These are phyloP conservation scores for Drosophila nannoptera DNA, from an alignment of 1,140 invertebrate species.

Conservation along the genomic window DNA sequence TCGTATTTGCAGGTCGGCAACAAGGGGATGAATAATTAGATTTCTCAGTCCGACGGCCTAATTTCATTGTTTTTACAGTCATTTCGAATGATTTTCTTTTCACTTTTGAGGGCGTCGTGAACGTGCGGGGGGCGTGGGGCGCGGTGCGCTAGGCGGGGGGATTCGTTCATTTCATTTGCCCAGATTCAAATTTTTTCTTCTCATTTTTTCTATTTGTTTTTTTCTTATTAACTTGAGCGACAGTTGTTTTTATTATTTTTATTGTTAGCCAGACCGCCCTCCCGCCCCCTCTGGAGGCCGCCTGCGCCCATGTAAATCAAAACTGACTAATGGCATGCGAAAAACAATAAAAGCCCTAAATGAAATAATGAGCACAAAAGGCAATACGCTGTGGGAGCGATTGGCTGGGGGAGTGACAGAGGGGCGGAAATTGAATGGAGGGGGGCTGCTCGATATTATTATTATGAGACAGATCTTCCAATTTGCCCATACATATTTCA, in stretches of 20 bases:
- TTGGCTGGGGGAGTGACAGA: neutral
- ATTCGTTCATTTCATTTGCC: constrained; percentile 11
- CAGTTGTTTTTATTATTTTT: constrained; percentile 77
- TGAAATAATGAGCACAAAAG: constrained; percentile 65
- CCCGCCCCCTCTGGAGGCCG: constrained; percentile 1
- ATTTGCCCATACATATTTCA: constrained; percentile 38
- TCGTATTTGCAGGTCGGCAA: constrained; percentile 27
- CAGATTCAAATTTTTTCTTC: constrained; percentile 10
- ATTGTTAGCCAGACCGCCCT: constrained; percentile 45
- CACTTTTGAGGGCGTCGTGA: constrained; percentile 24
- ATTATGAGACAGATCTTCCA: constrained; percentile 26
- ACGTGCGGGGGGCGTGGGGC: neutral
- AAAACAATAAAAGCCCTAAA: constrained; percentile 76
- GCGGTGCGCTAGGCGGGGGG: neutral
- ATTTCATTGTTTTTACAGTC: constrained; percentile 77
- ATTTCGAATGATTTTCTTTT: constrained; percentile 71
- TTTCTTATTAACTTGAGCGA: constrained; percentile 75
- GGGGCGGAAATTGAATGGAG: neutral
- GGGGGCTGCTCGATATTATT: neutral
- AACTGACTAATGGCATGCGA: constrained; percentile 76
- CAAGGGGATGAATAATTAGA: constrained; percentile 79
- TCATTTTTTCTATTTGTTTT: constrained; percentile 31
- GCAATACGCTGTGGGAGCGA: constrained; percentile 16
- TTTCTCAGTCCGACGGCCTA: constrained; percentile 73
- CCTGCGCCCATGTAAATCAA: constrained; percentile 61